phyloP scores from a whole-genome alignment of 2,888 invertebrate species.

The Sussaba pulchella region DNA sequence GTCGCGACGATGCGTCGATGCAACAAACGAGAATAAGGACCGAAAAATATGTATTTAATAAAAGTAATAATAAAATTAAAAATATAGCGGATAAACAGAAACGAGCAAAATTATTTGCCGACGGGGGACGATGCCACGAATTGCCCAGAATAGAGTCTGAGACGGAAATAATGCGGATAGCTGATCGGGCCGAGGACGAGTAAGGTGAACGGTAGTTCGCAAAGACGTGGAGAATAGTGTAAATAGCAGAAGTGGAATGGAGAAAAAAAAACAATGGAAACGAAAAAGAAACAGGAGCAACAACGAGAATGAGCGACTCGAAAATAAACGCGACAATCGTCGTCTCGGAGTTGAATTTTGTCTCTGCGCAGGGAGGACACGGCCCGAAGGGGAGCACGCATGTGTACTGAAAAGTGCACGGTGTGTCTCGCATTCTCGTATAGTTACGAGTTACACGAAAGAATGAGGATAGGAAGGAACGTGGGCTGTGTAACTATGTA shows the following conservation, averaged over 20 bases:
- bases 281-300: not conserved
- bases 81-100: constrained; percentile 17
- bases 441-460: constrained; percentile 47
- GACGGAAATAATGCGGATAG: constrained; percentile 26
- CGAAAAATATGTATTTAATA: not conserved
- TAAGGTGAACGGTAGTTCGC: constrained; percentile 2
- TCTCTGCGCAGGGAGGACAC: not conserved
- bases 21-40: not conserved
- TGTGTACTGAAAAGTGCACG: constrained; percentile 25
- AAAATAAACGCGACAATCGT: constrained; percentile 50
- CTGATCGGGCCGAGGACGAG: constrained; percentile 26
- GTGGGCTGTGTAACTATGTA: constrained; percentile 33
- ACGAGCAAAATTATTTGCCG: constrained; percentile 13
- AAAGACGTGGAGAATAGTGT: constrained; percentile 13
- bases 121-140: constrained; percentile 1
- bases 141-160: constrained; percentile 21
- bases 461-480: constrained; percentile 52
- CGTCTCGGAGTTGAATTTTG: constrained; percentile 20
- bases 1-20: constrained; percentile 4
- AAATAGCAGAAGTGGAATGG: constrained; percentile 1
- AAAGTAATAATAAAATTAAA: not conserved
- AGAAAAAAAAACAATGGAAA: constrained; percentile 3
- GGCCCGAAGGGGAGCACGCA: constrained; percentile 2
- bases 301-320: constrained; percentile 36
- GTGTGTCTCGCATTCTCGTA: constrained; percentile 21